Conservation (phyloP, 2,888 invertebrate genomes). For the Caenorhabditis drosophilae region DNA sequence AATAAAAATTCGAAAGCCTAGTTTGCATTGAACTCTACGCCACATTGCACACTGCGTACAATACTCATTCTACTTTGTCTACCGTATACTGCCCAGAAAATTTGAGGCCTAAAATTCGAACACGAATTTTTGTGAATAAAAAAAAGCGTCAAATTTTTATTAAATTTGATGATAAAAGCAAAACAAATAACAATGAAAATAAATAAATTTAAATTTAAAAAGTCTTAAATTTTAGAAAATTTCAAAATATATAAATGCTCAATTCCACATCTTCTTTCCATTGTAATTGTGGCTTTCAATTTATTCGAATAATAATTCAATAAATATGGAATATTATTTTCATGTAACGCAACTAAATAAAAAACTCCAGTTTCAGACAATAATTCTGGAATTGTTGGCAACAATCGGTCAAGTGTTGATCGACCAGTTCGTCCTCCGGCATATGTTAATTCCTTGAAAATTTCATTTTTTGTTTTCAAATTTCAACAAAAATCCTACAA, state of each 20-base stretch:
- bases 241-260: conserved; percentile 86
- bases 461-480: too few species aligned
- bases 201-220: neutral
- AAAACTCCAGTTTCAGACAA: conserved; percentile 76
- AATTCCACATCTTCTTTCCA: conserved; percentile 82
- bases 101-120: too few species aligned
- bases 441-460: conserved; percentile 71
- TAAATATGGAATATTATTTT: conserved; percentile 79
- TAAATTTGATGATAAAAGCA: too few species aligned
- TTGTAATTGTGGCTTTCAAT: conserved; percentile 69
- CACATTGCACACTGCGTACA: conserved; percentile 13
- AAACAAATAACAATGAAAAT: too few species aligned
- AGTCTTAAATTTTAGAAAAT: conserved; percentile 70
- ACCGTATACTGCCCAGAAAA: too few species aligned
- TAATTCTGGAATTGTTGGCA: conserved; percentile 71
- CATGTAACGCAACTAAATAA: conserved; percentile 85
- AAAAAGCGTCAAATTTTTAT: too few species aligned
- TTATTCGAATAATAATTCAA: conserved; percentile 50
- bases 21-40: conserved; percentile 9
- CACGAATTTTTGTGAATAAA: too few species aligned
- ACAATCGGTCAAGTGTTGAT: conserved; percentile 78
- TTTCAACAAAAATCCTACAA: conserved; percentile 13
- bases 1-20: conserved; percentile 8
- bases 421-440: conserved; percentile 73
- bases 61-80: neutral